phyloP scores from a whole-genome alignment of 2,797 vertebrate genomes.

The Lutra lutra region DNA sequence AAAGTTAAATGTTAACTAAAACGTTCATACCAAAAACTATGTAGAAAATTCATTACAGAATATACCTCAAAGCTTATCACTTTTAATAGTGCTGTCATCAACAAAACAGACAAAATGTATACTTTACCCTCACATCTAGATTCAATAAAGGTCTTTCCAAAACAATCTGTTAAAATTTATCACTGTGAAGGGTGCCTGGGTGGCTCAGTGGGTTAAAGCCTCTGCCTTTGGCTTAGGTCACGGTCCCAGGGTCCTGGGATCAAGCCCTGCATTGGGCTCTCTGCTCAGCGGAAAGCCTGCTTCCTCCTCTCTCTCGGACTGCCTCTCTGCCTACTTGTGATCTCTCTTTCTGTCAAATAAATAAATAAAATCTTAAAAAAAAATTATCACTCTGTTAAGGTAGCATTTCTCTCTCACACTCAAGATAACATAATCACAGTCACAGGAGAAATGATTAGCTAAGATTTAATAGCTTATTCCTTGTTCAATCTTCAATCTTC shows the following conservation, averaged over 20 bases:
- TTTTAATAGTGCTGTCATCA: background rate
- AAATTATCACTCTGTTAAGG: constrained; percentile 26
- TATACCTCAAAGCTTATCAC: background rate
- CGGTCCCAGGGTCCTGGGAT: no score
- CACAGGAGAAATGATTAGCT: constrained; percentile 1
- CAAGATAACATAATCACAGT: background rate
- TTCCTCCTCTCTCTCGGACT: no score
- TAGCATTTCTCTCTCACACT: constrained; percentile 6
- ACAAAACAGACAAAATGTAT: constrained; percentile 37
- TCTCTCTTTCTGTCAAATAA: no score
- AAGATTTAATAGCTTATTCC: background rate
- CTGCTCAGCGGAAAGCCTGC: no score
- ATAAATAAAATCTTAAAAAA: background rate
- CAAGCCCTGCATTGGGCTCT: no score
- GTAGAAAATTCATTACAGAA: constrained; percentile 1
- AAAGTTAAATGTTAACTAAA: background rate
- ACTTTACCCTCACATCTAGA: background rate
- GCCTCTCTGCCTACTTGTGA: no score
- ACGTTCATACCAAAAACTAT: background rate
- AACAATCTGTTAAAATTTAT: constrained; percentile 38
- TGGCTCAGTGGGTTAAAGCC: no score
- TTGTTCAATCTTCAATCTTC: constrained; percentile 17
- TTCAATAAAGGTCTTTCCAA: constrained; percentile 5
- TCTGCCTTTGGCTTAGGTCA: no score
- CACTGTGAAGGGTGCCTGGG: background rate